phyloP scores from a whole-genome alignment of 2,888 invertebrate species.

The Apodemia mormo region DNA sequence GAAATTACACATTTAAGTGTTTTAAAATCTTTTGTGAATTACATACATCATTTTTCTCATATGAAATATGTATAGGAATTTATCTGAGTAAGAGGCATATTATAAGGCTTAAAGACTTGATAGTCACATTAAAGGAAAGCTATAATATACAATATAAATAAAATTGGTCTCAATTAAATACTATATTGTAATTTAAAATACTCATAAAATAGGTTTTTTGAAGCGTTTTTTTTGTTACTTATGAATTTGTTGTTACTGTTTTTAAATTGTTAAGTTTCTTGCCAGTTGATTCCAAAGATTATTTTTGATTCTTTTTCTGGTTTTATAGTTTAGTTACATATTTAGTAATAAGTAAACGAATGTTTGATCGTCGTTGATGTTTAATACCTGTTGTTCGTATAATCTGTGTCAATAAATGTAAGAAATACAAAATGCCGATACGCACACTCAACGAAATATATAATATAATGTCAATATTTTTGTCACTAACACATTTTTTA shows the following conservation, averaged over 20 bases:
- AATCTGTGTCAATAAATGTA: slow-evolving; percentile 1
- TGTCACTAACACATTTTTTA: background rate
- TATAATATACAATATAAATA: background rate
- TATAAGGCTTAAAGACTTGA: no score
- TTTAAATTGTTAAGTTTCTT: slow-evolving; percentile 43
- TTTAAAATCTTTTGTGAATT: no score
- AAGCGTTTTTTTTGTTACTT: slow-evolving; percentile 29
- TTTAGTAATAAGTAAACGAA: slow-evolving; percentile 15
- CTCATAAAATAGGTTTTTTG: slow-evolving; percentile 39
- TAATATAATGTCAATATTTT: background rate
- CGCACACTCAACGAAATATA: background rate
- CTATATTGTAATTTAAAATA: slow-evolving; percentile 27
- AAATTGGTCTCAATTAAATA: background rate
- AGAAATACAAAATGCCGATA: background rate
- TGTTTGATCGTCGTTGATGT: slow-evolving; percentile 3
- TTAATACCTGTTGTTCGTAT: background rate
- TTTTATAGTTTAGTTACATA: slow-evolving; percentile 6
- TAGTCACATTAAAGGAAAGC: no score
- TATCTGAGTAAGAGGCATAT: no score
- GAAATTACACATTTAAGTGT: no score
- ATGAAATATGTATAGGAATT: no score
- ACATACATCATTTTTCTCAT: no score
- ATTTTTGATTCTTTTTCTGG: slow-evolving; percentile 40
- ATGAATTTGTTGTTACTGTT: slow-evolving; percentile 55
- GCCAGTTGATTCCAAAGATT: slow-evolving; percentile 72